These are phyloP conservation scores for Sinohyriopsis cumingii DNA, from an alignment of 2,888 invertebrate genomes.

Conservation along the genomic window DNA sequence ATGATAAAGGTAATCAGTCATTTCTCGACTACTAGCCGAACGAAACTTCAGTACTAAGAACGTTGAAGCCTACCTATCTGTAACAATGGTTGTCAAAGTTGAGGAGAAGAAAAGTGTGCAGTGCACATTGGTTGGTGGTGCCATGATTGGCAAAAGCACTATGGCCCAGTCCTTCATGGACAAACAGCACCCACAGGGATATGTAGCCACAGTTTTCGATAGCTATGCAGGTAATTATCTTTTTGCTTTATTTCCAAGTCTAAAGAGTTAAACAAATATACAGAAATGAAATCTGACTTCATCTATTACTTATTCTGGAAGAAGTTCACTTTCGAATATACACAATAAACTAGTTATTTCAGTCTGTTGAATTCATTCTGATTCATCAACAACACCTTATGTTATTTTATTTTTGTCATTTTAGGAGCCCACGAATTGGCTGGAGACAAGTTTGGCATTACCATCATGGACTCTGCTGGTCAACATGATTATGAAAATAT, in stretches of 20 bases:
- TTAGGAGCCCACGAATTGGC: conserved; percentile 50
- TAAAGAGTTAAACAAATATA: not conserved
- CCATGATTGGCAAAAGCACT: conserved; percentile 60
- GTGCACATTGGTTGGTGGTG: conserved; percentile 53
- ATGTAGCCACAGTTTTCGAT: conserved; percentile 52
- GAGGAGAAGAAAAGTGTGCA: conserved; percentile 41
- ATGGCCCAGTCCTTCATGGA: conserved; percentile 47
- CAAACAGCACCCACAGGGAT: conserved; percentile 34
- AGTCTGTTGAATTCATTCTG: no score
- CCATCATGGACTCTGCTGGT: conserved; percentile 57
- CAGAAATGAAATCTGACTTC: conserved; percentile 25
- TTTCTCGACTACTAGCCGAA: no score
- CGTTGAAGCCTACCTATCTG: no score
- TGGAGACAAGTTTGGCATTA: conserved; percentile 53
- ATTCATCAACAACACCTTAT: not conserved
- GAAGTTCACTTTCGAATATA: no score
- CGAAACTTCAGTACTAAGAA: no score
- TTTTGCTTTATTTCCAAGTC: not conserved
- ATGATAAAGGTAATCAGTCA: no score
- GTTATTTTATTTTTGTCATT: conserved; percentile 13
- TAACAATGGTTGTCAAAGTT: conserved; percentile 31
- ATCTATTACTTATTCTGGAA: no score
- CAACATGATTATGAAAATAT: conserved; percentile 54
- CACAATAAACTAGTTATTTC: no score
- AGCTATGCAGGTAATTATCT: conserved; percentile 47